These are phyloP conservation scores for Scleropages formosus DNA, from an alignment of 2,797 vertebrate species.

Conservation along the genomic window DNA sequence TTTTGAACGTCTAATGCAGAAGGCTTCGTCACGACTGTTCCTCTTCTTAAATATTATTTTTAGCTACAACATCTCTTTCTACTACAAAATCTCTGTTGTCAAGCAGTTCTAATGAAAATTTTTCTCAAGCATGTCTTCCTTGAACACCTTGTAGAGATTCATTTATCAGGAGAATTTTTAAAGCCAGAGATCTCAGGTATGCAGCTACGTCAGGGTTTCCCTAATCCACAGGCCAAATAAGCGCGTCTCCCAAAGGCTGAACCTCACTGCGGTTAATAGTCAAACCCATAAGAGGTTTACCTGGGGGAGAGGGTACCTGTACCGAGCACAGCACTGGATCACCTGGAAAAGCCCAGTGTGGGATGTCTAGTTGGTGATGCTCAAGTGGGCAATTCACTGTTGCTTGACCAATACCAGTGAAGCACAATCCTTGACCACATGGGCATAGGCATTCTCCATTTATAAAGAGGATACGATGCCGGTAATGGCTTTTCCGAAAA, in stretches of 20 bases:
- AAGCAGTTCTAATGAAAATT: background rate
- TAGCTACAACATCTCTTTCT: no score
- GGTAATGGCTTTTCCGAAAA: background rate
- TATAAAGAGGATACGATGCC: background rate
- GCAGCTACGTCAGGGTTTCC: no score
- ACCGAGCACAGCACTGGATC: background rate
- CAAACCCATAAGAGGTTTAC: background rate
- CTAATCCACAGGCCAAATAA: background rate
- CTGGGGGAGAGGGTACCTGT: background rate
- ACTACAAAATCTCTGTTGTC: background rate
- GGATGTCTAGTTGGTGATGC: background rate
- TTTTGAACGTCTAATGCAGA: background rate
- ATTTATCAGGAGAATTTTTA: background rate
- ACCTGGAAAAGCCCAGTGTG: background rate
- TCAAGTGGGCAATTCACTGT: background rate
- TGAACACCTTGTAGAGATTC: background rate
- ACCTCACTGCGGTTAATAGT: background rate
- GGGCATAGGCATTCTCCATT: constrained; percentile 9
- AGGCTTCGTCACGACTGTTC: background rate
- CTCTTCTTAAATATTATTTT: background rate
- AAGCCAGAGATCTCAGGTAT: background rate
- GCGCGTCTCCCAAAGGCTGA: background rate
- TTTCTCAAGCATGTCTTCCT: background rate
- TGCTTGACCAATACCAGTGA: background rate
- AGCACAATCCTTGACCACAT: constrained; percentile 16